Evolutionary conservation across 2,888 invertebrate species (phyloP), one percentile per base, ranked within the genome.

Genomic region (Craniophora ligustri): DNA sequence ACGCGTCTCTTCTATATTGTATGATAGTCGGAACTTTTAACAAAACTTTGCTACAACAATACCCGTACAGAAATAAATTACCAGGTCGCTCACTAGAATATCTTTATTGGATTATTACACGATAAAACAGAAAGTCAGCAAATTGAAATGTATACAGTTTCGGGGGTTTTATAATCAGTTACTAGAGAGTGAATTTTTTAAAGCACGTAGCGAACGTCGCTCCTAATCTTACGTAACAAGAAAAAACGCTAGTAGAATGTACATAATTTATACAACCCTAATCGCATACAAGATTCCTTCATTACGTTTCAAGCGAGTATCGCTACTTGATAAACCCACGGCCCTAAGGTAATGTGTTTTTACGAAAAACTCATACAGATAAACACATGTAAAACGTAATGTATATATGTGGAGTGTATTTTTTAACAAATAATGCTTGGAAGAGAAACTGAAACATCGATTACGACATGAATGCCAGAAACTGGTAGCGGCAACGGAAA

Each of bases 11-110:
- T n/a, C 50, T 64, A 74, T 74, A 72, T 75, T 76, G 69, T 75
- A 79, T 75, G 75, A 66, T 75, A 75, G 75, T 78, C 67, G 47
- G 51, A 50, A 79, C 67, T 76, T 76, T 75, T 73, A 72, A 65
- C 53, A 40, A 68, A 73, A 75, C 68, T 75, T 71, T 55, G 42
- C 42, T 42, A 57, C 57, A 66, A 48, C 46, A 61, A 56, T 57
- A 45, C 28, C 57, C 54, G 57, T 38, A 57, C 42, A 34, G 61
- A 64, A 69, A 66, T 69, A 69, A 57, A 60, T 64, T 63, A 45
- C 48, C 5, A 13, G 56, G 44, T 55, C 26, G 57, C 50, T 56
- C 55, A 69, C 57, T 63, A 60, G 31, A 55, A 66, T 59, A 45
- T 63, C 36, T 67, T 62, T 65, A 71, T 65, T 65, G 57, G 39